phyloP scores from a whole-genome alignment of 2,113 vertebrate species.

The Sphyrna mokarran region DNA sequence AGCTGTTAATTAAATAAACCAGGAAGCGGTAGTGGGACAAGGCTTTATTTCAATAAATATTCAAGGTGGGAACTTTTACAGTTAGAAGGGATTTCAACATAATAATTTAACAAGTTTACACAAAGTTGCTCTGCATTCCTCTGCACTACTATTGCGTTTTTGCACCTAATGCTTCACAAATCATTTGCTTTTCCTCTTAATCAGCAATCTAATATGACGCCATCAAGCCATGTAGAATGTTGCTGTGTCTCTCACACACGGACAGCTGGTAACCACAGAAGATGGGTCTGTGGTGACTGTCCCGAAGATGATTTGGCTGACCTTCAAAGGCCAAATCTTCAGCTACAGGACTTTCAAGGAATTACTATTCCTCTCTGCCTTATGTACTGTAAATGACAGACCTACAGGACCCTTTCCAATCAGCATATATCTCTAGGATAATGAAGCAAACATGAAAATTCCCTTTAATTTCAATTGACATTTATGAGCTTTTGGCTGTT shows the following conservation, averaged over 20 bases:
- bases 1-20: conserved; percentile 14
- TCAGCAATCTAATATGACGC: not conserved
- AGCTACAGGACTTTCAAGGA: not conserved
- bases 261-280: not conserved
- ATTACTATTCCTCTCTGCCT: not conserved
- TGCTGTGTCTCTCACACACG: not conserved
- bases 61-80: not conserved
- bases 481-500: not conserved
- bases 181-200: not conserved
- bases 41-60: conserved; percentile 12
- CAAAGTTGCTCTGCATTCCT: not conserved
- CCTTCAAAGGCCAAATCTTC: not conserved
- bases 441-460: not conserved
- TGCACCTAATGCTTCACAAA: not conserved
- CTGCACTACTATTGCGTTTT: not conserved
- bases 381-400: not conserved
- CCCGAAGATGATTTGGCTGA: not conserved
- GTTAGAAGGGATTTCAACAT: not conserved
- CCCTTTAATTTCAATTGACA: not conserved
- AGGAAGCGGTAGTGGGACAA: not conserved
- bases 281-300: not conserved
- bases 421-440: not conserved
- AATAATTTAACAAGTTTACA: not conserved
- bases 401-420: too few species aligned
- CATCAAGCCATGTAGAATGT: not conserved